Evolutionary conservation across 1,140 invertebrate genomes (phyloP), one percentile per base, ranked within the genome.

Genomic region (Octopus bimaculoides): DNA sequence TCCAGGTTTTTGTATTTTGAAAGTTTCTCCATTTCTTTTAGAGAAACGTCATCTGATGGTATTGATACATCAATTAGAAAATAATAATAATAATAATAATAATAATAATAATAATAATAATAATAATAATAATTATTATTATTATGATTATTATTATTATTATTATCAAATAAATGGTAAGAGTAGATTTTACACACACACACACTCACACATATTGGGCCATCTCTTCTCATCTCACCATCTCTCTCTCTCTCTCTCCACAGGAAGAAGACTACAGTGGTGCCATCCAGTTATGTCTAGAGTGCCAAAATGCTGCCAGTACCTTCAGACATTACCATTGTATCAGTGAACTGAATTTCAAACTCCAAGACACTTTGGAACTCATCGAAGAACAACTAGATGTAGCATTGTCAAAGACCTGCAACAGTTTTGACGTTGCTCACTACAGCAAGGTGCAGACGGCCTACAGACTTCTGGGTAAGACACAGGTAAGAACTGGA

Each of bases 341-440:
- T 82, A 85, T 74, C 69, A 93, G 95, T 77, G 95, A 96, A 78
- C 74, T 93, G 93, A 82, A 85, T 79, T 86, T 86, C 17, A 95
- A 98, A 87, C 89, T 99, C 0, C 95, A 97, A 89, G 97, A 98
- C 87, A 98, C 95, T 0, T 90, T 98, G 75, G 94, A 95, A 81
- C 93, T 96, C 91, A 96, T 96, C 0, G 97, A 98, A 89, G 95
- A 97, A 85, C 95, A 96, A 84, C 88, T 99, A 75, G 97, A 99
- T 88, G 92, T 93, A 7, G 96, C 96, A 1, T 90, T 98, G 9
- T 93, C 96, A 5, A 95, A 94, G 86, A 93, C 95, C 78, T 90
- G 89, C 80, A 81, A 81, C 61, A 82, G 84, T 61, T 90, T 90
- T 87, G 87, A 90, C 81, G 81, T 84, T 2, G 53, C 75, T 17